These are phyloP conservation scores for Astur gentilis DNA, from an alignment of 2,113 vertebrate species.

Conservation along the genomic window DNA sequence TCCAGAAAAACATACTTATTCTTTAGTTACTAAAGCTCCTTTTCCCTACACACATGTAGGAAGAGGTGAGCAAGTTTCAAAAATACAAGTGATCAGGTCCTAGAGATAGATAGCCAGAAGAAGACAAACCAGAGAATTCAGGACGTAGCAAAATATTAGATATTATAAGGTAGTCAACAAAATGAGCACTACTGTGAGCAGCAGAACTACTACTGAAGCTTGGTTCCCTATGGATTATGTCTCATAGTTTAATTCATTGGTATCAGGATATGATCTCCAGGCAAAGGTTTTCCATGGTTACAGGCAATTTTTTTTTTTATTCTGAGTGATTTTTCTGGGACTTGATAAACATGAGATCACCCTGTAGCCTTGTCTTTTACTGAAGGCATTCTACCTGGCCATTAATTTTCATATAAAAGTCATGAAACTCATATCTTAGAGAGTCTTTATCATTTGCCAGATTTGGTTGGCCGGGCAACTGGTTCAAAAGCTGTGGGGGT, in stretches of 20 bases:
- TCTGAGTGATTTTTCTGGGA: neutral
- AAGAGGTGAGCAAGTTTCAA: neutral
- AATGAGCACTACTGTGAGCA: neutral
- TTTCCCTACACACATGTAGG: neutral
- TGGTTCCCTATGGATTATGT: neutral
- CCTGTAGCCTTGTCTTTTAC: neutral
- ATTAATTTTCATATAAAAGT: neutral
- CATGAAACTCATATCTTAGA: neutral
- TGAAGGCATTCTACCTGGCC: neutral
- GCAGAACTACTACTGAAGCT: neutral
- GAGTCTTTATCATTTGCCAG: neutral
- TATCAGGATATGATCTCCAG: neutral
- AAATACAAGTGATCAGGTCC: neutral
- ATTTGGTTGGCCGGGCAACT: neutral
- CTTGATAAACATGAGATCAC: neutral
- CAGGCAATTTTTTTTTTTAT: neutral
- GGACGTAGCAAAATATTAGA: neutral
- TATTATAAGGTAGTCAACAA: neutral
- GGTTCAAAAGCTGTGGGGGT: neutral
- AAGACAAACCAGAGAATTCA: neutral
- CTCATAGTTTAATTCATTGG: neutral
- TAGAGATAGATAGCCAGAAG: neutral
- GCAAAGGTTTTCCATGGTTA: neutral
- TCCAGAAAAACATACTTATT: neutral
- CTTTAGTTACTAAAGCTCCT: neutral